phyloP scores from a whole-genome alignment of 2,888 invertebrate genomes.

The Hemistola chrysoprasaria region DNA sequence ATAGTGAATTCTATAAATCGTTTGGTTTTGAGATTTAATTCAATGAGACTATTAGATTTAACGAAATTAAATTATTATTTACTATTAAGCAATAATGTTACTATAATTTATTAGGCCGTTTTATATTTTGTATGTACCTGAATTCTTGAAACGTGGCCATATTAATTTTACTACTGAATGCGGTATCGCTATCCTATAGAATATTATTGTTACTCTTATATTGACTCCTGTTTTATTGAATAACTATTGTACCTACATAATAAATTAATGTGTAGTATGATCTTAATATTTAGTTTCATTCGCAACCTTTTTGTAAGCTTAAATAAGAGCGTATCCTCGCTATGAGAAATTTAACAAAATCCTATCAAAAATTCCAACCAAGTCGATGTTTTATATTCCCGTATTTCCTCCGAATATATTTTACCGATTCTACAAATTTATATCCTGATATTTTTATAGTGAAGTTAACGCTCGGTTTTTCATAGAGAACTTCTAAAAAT shows the following conservation, averaged over 20 bases:
- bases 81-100: conserved; percentile 58
- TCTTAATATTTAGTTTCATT: conserved; percentile 15
- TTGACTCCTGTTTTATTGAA: conserved; percentile 72
- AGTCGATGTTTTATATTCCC: too few species aligned
- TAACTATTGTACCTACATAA: conserved; percentile 59
- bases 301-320: neutral
- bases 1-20: conserved; percentile 49
- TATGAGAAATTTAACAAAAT: too few species aligned
- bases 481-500: too few species aligned
- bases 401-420: too few species aligned
- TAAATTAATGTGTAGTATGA: conserved; percentile 63
- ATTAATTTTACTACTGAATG: conserved; percentile 63
- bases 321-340: too few species aligned
- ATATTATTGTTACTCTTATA: conserved; percentile 56
- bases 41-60: conserved; percentile 70
- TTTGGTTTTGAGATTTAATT: conserved; percentile 68
- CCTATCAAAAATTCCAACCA: too few species aligned
- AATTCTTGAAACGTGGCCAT: conserved; percentile 79
- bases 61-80: conserved; percentile 73
- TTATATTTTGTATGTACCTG: conserved; percentile 76
- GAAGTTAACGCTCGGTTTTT: too few species aligned
- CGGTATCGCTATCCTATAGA: conserved; percentile 53
- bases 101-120: conserved; percentile 64
- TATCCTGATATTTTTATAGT: too few species aligned
- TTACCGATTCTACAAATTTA: too few species aligned